Conservation (phyloP, 2,113 vertebrate species). For the Otolemur garnettii region DNA sequence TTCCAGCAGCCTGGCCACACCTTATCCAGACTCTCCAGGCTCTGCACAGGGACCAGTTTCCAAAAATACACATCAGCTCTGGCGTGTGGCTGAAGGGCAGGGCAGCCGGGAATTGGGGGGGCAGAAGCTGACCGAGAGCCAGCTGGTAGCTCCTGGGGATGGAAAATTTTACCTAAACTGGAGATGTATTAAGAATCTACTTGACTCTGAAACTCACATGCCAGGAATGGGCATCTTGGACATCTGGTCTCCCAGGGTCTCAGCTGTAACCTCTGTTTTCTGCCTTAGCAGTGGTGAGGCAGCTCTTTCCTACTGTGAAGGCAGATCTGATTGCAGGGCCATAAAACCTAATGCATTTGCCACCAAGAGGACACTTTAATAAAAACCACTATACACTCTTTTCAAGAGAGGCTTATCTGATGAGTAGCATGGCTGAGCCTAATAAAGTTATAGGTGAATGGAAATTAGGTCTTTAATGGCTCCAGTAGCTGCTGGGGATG, state of each 20-base stretch:
- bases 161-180: neutral
- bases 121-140: neutral
- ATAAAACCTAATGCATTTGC: constrained; percentile 14
- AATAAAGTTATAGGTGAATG: constrained; percentile 77
- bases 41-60: constrained; percentile 20
- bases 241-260: neutral
- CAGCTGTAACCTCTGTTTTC: neutral
- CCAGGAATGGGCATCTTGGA: rapidly evolving
- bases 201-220: neutral
- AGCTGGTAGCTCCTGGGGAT: neutral
- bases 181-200: neutral
- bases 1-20: neutral
- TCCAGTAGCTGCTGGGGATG: neutral
- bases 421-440: constrained; percentile 51
- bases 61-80: constrained; percentile 3
- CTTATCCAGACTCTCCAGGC: constrained; percentile 52
- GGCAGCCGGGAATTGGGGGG: neutral
- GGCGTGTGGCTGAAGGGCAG: constrained; percentile 25
- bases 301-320: neutral
- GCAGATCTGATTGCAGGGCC: neutral
- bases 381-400: constrained; percentile 40
- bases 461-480: neutral
- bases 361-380: constrained; percentile 56
- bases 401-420: constrained; percentile 52
- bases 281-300: rapidly evolving